Base-by-base conservation (phyloP, 1,140 invertebrate genomes). In the Drosophila ohnishii region DNA sequence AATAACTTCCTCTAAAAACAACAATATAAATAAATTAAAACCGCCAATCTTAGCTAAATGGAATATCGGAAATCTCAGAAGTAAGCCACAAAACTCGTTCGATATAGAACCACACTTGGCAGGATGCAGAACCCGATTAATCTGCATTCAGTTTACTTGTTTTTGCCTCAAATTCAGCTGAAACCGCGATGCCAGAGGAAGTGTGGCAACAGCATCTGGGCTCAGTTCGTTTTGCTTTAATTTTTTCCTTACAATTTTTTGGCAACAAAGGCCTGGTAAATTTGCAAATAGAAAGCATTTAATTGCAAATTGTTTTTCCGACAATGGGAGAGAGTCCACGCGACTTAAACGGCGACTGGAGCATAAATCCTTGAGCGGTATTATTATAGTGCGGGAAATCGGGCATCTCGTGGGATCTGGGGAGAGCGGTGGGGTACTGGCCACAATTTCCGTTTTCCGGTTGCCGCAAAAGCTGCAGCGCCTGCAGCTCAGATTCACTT, bases 381-480 rank as follows among this genome's bases (percentile, higher is more conserved):
- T 25, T 53, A 53, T 53, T 53, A 37, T 53, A 53, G 50, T 22
- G 71, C 75, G 60, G 59, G 47, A 79, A 69, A 75, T 42, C 53
- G 53, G 64, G 57, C 57, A 63, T 72, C 60, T 59, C 56, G 76
- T 65, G 69, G 63, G 51, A 57, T 57, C 53, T 30, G 25, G 25
- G 25, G 28, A 34, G 28, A 13, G n/a, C 8, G 30, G 34, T 37
- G 59, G 63, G 53, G 48, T 64, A 66, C 69, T 65, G 73, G 83
- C 83, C 84, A 83, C 84, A 88, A 87, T 87, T 88, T 87, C 84
- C 83, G 83, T 83, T 87, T 87, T 87, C 83, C 84, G 83, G 83
- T 62, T 77, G 73, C 73, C 44, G 25, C 73, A 50, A 40, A 45
- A 39, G 64, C 67, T 51, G 45, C 73, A 62, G 74, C 44, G 75